A percentile compares a stretch with the other conserved stretches of the same genome.
phyloP scores from a whole-genome alignment of 2,113 vertebrate genomes.

The Oostethus manadensis region DNA sequence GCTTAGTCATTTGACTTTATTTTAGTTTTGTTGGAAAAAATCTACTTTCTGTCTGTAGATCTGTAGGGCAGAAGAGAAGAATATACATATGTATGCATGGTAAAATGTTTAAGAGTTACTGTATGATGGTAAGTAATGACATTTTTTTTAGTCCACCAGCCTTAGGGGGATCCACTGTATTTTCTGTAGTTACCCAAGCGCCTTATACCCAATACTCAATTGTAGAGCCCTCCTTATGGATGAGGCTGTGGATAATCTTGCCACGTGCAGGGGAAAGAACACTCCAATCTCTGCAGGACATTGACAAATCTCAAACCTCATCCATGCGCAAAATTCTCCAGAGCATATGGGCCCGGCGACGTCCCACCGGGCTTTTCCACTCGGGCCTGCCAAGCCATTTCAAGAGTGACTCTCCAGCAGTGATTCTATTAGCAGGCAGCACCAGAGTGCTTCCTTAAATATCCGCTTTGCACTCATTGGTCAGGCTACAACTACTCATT shows the following conservation, averaged over 20 bases:
- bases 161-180: no score
- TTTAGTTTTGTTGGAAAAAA: no score
- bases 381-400: constrained; percentile 72
- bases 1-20: no score
- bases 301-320: constrained; percentile 44
- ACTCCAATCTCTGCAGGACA: constrained; percentile 40
- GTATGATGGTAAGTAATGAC: no score
- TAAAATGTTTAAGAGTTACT: no score
- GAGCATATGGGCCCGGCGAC: constrained; percentile 69
- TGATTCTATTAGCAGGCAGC: constrained; percentile 64
- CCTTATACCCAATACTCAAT: constrained; percentile 16
- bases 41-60: no score
- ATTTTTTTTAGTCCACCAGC: no score
- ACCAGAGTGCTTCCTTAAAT: constrained; percentile 63
- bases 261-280: constrained; percentile 19
- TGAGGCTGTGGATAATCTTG: constrained; percentile 34
- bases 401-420: constrained; percentile 68
- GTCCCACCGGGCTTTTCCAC: constrained; percentile 72
- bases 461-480: constrained; percentile 49
- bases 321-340: constrained; percentile 49
- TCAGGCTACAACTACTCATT: constrained; percentile 23
- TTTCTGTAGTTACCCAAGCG: not conserved
- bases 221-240: constrained; percentile 28
- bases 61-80: no score
- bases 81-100: no score